These are phyloP conservation scores for Himalopsyche phryganea DNA, from an alignment of 1,140 invertebrate genomes.

Conservation along the genomic window DNA sequence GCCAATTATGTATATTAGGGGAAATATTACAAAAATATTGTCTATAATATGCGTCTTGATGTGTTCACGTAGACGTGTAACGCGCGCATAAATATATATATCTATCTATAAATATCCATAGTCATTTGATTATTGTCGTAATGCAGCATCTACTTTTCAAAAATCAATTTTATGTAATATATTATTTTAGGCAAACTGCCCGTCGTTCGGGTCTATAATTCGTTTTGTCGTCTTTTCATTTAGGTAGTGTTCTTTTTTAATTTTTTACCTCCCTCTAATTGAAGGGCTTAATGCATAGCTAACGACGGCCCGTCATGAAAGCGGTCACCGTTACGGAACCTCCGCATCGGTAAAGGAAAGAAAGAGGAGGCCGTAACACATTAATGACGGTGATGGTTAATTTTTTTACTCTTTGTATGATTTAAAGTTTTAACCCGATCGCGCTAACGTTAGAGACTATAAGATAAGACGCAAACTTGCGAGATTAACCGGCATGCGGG, in stretches of 20 bases:
- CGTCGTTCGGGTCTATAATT: neutral
- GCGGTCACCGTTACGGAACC: no score
- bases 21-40: no score
- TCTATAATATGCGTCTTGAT: no score
- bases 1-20: no score
- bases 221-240: neutral
- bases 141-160: neutral
- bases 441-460: neutral
- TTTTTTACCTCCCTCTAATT: neutral
- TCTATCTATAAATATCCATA: neutral
- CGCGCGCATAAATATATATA: neutral
- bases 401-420: no score
- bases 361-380: no score
- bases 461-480: slow-evolving; percentile 7
- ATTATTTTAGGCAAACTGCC: no score
- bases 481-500: no score
- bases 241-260: neutral
- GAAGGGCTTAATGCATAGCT: neutral
- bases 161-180: neutral
- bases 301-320: no score
- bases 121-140: neutral
- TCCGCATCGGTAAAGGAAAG: no score
- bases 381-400: no score
- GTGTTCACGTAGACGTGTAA: no score
- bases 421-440: neutral